These are phyloP conservation scores for Drosophila borborema DNA, from an alignment of 2,888 invertebrate species.

Conservation along the genomic window DNA sequence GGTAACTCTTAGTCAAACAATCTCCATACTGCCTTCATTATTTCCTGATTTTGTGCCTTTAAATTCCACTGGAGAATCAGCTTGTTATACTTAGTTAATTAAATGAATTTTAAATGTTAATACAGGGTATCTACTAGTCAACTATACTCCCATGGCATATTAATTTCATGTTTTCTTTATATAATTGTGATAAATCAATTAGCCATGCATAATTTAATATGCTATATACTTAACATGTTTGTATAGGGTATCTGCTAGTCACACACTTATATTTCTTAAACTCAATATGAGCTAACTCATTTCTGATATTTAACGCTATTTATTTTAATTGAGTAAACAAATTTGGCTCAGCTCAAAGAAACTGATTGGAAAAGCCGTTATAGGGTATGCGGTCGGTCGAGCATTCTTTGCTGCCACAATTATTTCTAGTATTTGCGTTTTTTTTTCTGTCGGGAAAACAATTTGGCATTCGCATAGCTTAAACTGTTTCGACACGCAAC, in stretches of 20 bases:
- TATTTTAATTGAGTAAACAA: background rate
- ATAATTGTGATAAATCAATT: background rate
- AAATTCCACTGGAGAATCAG: background rate
- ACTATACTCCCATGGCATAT: too few species aligned
- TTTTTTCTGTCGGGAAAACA: constrained; percentile 25
- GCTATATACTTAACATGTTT: background rate
- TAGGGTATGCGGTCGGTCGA: constrained; percentile 14
- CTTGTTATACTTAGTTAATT: background rate
- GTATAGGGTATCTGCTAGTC: background rate
- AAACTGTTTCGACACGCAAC: constrained; percentile 38
- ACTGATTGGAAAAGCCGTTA: background rate
- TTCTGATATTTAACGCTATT: background rate
- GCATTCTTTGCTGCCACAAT: background rate
- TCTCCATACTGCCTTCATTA: background rate
- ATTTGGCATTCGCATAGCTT: constrained; percentile 46
- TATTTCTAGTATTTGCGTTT: constrained; percentile 1
- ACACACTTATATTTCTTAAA: background rate
- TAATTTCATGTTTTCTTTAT: background rate
- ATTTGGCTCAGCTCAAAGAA: background rate
- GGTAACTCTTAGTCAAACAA: background rate
- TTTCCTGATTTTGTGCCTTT: background rate
- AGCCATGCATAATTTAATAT: background rate
- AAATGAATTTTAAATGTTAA: background rate
- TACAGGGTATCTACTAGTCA: background rate
- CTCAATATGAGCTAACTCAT: background rate